Percentiles rank a stretch among this genome's conserved stretches.
phyloP scores from a whole-genome alignment of 2,113 vertebrate species.

The Canis aureus region DNA sequence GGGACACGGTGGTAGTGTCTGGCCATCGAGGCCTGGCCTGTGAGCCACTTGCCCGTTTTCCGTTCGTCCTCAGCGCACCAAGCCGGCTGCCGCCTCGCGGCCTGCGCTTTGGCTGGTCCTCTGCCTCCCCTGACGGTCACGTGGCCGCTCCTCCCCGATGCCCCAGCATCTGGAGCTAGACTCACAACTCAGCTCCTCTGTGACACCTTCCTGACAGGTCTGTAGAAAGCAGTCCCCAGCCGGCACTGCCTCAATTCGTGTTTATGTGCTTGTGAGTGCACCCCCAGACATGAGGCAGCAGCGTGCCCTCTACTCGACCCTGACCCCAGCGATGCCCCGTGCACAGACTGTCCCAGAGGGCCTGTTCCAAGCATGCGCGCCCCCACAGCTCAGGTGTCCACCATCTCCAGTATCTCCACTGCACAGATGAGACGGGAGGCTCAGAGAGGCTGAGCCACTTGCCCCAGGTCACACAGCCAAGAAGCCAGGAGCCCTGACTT shows the following conservation, averaged over 20 bases:
- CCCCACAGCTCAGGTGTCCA: background rate
- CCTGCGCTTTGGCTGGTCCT: background rate
- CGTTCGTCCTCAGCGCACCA: background rate
- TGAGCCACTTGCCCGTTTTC: background rate
- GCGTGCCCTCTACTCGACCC: rapidly evolving
- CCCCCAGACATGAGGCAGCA: background rate
- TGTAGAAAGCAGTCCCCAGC: too few species aligned
- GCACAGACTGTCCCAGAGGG: background rate
- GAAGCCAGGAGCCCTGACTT: background rate
- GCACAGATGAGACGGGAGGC: rapidly evolving
- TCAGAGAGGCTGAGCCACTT: background rate
- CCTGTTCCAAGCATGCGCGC: background rate
- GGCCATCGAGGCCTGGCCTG: too few species aligned
- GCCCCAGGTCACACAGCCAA: background rate
- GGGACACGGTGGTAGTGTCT: too few species aligned
- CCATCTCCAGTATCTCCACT: rapidly evolving
- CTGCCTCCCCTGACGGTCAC: background rate
- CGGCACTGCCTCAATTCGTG: rapidly evolving
- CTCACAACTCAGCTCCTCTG: background rate
- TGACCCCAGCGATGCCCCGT: rapidly evolving
- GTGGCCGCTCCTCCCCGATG: background rate
- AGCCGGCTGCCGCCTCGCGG: background rate
- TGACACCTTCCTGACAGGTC: background rate
- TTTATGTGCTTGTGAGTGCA: rapidly evolving
- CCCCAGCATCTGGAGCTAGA: background rate